phyloP scores from a whole-genome alignment of 2,113 vertebrate species.

The Marmota monax region DNA sequence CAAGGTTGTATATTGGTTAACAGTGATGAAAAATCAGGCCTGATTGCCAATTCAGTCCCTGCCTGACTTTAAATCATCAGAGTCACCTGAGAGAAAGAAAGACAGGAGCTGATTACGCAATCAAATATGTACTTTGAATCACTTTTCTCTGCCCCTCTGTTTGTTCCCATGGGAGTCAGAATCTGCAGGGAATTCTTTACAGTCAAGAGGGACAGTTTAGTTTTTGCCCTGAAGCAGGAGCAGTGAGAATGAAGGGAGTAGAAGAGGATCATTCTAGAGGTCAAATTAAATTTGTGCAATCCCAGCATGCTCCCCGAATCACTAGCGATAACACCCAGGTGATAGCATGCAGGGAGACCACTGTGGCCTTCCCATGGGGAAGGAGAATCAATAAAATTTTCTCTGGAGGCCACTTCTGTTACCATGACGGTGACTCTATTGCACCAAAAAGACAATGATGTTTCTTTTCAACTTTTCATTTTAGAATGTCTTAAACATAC shows the following conservation, averaged over 20 bases:
- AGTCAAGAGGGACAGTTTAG: not conserved
- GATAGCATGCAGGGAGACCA: not conserved
- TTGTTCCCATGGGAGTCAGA: constrained; percentile 6
- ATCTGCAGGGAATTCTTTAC: not conserved
- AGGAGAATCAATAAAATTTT: rapidly evolving
- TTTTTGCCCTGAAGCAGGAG: not conserved
- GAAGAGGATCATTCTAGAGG: not conserved
- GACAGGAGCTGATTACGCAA: not conserved
- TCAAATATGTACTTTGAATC: not conserved
- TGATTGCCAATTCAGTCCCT: not conserved
- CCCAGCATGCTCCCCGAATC: not conserved
- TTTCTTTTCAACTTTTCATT: constrained; percentile 39
- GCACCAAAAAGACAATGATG: not conserved
- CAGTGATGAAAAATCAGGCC: not conserved
- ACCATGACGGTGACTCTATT: not conserved
- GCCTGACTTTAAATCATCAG: constrained; percentile 46
- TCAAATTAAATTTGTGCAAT: constrained; percentile 6
- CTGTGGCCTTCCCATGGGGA: not conserved
- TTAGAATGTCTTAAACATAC: not conserved
- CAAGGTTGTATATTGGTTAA: not conserved
- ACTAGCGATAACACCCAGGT: not conserved
- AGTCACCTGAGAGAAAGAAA: not conserved
- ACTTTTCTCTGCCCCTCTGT: not conserved
- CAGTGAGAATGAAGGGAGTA: not conserved
- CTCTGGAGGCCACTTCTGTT: not conserved